Base-by-base conservation (phyloP, 2,888 invertebrate genomes). In the Cerceris ruficornis region DNA sequence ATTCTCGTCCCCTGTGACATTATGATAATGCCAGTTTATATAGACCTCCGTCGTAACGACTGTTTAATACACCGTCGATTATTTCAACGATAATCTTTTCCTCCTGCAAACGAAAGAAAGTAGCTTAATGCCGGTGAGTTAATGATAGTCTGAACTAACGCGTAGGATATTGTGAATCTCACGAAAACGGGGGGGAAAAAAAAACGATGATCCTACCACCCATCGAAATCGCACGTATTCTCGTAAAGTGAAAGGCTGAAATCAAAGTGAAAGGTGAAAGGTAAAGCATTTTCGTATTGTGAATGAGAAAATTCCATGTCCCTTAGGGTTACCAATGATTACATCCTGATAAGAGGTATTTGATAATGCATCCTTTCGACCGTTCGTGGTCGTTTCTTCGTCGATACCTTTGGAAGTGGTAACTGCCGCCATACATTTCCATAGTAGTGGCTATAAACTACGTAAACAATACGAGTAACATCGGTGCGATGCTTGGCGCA, bases 251-350 rank as follows among this genome's bases (percentile, higher is more conserved):
- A 88, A 88, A 88, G 87, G 87, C 88, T 86, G 86, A 77, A 80
- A 81, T 83, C 81, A 43, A 80, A 83, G 89, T 87, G 89, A 89
- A 88, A 89, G 88, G 89, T 83, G 87, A 89, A 86, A 87, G 89
- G 87, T 76, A 85, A 86, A 84, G 71, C 69, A 71, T 78, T 78
- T 69, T 84, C 50, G 62, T 67, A 13, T 28, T 17, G 52, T 9
- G 28, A 42, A 9, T 39, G 14, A 39, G 57, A 55, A 80, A 60
- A 52, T 62, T 71, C 74, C 57, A 43, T 17, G 28, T 9, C 43
- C 28, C 14, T 41, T 57, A 39, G 46, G 43, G n/a, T 6, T 9
- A 15, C 15, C 43, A 13, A 7, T 7, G 50, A 50, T 13, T 13
- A 50, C 9, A 8, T 52, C 17, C 7, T 55, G 6, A 7, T 17